Conservation (phyloP, 2,888 invertebrate genomes). For the Aphidoletes aphidimyza region DNA sequence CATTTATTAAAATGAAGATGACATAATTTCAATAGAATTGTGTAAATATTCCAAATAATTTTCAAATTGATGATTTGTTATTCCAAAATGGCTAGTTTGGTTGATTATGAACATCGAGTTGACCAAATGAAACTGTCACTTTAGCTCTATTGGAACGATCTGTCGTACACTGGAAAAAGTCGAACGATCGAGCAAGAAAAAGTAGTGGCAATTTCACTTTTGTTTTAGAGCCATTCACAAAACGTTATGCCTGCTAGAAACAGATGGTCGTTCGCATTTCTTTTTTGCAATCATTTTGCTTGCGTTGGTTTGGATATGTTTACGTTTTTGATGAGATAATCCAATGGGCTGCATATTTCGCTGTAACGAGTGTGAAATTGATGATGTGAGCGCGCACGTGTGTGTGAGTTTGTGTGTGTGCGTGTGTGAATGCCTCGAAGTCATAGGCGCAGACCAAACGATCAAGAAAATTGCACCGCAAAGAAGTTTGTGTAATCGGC, state of each 20-base stretch:
- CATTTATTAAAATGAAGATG: not conserved
- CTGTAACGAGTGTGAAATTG: not conserved
- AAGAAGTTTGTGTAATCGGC: not conserved
- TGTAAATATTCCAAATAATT: not conserved
- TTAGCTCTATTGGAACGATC: not conserved
- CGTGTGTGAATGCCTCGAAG: too few relatives aligned
- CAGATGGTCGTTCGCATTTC: not conserved
- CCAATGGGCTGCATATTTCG: constrained; percentile 10
- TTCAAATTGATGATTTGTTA: too few relatives aligned
- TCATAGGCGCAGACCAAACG: not conserved
- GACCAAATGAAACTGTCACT: not conserved
- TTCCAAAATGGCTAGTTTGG: too few relatives aligned
- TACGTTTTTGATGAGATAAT: not conserved
- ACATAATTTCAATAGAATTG: not conserved
- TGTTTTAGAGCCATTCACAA: not conserved
- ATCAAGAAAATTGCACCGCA: not conserved
- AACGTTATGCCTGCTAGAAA: not conserved
- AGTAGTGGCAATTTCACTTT: not conserved
- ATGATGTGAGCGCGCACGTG: too few relatives aligned
- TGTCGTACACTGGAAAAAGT: not conserved
- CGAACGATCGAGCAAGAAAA: not conserved
- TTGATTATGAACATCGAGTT: too few relatives aligned
- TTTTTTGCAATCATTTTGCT: not conserved
- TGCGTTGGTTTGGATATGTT: too few relatives aligned
- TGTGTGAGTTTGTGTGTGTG: too few relatives aligned